These are phyloP conservation scores for Netelia virgata DNA, from an alignment of 2,888 invertebrate species.

Conservation along the genomic window DNA sequence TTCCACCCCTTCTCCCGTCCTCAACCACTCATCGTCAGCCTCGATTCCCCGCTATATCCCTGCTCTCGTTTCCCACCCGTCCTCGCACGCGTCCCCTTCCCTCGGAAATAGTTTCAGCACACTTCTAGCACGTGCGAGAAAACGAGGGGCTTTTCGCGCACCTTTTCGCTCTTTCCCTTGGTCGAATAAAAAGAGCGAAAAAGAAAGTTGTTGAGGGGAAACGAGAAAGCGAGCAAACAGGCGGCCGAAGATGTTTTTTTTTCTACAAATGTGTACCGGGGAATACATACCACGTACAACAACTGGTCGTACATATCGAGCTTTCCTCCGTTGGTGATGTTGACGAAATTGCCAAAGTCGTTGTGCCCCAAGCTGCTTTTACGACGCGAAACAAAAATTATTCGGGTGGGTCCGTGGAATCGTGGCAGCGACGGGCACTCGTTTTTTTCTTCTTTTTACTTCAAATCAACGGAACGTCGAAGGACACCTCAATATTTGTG, in stretches of 20 bases:
- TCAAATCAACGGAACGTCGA: conserved; percentile 23
- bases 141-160: conserved; percentile 58
- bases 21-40: conserved; percentile 46
- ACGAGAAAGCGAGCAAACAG: conserved; percentile 37
- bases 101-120: conserved; percentile 57
- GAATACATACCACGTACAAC: conserved; percentile 10
- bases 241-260: conserved; percentile 48
- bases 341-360: conserved; percentile 39
- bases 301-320: background rate
- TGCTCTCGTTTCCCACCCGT: background rate
- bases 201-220: conserved; percentile 17
- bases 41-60: conserved; percentile 41
- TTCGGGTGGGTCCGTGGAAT: conserved; percentile 21
- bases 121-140: conserved; percentile 57
- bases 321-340: conserved; percentile 16
- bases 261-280: conserved; percentile 26
- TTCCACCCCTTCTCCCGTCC: conserved; percentile 7
- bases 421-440: background rate
- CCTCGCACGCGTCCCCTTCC: background rate
- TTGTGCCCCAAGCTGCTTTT: conserved; percentile 9
- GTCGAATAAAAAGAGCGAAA: conserved; percentile 18
- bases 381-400: conserved; percentile 40
- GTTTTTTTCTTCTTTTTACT: conserved; percentile 11
- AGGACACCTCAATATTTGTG: conserved; percentile 12
- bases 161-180: conserved; percentile 52